These are phyloP conservation scores for Tonatia bakeri DNA, from an alignment of 2,113 vertebrate species.

Conservation along the genomic window DNA sequence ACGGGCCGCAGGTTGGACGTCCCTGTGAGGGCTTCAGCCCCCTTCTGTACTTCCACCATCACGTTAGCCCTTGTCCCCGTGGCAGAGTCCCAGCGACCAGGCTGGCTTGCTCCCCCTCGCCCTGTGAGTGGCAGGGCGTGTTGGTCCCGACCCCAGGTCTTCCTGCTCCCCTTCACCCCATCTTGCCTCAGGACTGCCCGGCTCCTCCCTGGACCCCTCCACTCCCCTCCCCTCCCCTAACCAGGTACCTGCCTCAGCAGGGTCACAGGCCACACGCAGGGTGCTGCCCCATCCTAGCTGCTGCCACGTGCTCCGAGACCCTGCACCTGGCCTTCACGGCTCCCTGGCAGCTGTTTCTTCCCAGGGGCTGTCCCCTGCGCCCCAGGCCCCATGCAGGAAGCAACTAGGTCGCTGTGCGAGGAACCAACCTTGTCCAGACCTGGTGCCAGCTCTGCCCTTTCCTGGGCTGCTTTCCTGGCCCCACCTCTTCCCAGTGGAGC, in stretches of 20 bases:
- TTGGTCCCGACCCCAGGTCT: accelerated
- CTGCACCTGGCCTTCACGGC: background rate
- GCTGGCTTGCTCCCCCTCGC: background rate
- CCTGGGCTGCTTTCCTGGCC: background rate
- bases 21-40: no score
- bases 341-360: background rate
- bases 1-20: no score
- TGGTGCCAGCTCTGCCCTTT: background rate
- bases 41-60: background rate
- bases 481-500: background rate
- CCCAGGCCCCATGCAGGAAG: accelerated
- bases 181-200: background rate
- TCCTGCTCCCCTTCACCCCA: background rate
- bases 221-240: background rate
- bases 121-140: background rate
- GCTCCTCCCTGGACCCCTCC: no score
- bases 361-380: background rate
- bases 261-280: background rate
- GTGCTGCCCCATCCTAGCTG: background rate
- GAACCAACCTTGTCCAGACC: background rate
- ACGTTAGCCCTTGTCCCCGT: accelerated
- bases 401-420: background rate
- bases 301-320: accelerated
- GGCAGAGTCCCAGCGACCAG: background rate
- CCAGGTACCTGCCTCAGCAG: background rate